Conservation (phyloP, 2,113 vertebrate species). For the Peucedramus taeniatus region DNA sequence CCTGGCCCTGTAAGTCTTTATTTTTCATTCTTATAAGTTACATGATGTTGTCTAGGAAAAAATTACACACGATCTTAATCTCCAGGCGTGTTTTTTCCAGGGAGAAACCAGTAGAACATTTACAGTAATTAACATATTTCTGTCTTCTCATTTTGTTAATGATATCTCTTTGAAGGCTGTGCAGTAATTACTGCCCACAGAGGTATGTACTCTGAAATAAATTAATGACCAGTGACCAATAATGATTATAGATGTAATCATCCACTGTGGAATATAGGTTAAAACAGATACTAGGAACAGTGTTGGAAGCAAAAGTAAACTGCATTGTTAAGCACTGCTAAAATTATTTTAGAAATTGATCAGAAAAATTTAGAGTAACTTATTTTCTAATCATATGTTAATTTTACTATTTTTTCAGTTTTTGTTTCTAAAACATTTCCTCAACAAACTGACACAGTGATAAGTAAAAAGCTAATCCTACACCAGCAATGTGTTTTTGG, state of each 20-base stretch:
- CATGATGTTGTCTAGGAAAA: constrained; percentile 59
- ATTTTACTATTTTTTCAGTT: neutral
- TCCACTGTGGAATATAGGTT: constrained; percentile 66
- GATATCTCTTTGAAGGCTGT: constrained; percentile 74
- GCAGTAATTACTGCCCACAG: constrained; percentile 76
- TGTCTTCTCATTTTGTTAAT: constrained; percentile 81
- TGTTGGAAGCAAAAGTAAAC: constrained; percentile 32
- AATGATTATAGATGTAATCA: constrained; percentile 75
- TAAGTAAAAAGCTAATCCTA: neutral
- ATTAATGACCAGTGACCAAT: constrained; percentile 82
- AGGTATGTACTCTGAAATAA: constrained; percentile 74
- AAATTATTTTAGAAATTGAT: constrained; percentile 35
- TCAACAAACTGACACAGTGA: neutral
- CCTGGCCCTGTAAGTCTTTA: neutral
- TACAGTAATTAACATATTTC: constrained; percentile 77
- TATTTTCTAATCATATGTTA: constrained; percentile 1
- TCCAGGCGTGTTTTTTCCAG: constrained; percentile 69
- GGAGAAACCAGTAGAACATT: constrained; percentile 67
- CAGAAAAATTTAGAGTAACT: neutral
- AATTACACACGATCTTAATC: constrained; percentile 61
- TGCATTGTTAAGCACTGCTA: neutral
- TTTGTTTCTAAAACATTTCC: neutral
- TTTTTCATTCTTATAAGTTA: neutral
- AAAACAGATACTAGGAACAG: constrained; percentile 54
- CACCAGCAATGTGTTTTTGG: neutral